Evolutionary conservation across 2,797 vertebrate species (phyloP), one percentile per base, ranked within the genome.

Genomic region (Mormyrops attenuatus): DNA sequence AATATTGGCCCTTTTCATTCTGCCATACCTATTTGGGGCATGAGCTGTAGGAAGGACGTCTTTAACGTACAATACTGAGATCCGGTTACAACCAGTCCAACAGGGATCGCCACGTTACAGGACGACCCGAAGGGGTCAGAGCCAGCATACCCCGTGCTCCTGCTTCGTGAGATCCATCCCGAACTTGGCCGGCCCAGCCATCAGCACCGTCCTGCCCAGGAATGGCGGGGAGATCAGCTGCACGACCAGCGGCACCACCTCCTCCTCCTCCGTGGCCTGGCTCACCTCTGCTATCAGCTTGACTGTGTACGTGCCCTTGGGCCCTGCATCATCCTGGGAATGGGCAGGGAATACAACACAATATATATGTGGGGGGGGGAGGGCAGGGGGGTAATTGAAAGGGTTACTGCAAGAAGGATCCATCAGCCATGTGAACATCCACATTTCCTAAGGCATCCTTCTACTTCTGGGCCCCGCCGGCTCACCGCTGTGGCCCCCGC

Each of bases 221-320:
- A 95, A 97, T 0, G 96, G 96, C 1, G 96, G 96, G 0, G 96
- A 97, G 91, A 97, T 96, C 91, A 97, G 93, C 92, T 97, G 96
- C 38, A 97, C 95, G 0, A 94, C 93, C 41, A 95, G 94, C 41
- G 96, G 95, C n/a, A 95, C 88, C 88, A 96, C 95, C 90, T 93
- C 94, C 41, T 94, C 94, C 44, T 95, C 95, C 89, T 96, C 95
- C 0, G 91, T 20, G 0, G 90, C 89, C 52, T 94, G 95, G 90
- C 92, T 96, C n/a, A 97, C 84, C 90, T 97, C 95, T n/a, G 96
- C 96, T 34, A 97, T 95, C 87, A 97, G 94, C 88, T 95, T 96
- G 0, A 97, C 92, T 60, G 95, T 91, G 89, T 93, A 96, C 34
- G 96, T 92, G 87, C 95, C 96, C 93, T 95, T 96, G 15, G 94